Conservation (phyloP, 2,888 invertebrate genomes). For the Drosophila differens region DNA sequence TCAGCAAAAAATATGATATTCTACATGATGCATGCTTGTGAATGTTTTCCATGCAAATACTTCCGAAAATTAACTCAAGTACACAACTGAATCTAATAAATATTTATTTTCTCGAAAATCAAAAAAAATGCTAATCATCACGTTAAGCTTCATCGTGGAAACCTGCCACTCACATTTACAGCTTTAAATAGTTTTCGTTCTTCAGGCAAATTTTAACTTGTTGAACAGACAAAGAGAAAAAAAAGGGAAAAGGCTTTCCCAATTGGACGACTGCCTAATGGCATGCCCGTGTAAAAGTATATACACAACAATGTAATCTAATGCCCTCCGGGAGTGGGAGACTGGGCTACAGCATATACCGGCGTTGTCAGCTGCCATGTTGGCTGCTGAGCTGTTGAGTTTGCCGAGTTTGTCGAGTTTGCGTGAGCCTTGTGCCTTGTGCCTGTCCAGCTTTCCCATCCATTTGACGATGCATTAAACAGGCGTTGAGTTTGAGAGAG, state of each 20-base stretch:
- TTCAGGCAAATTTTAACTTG: conserved; percentile 27
- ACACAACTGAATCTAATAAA: background rate
- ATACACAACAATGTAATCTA: conserved; percentile 46
- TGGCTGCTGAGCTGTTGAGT: conserved; percentile 12
- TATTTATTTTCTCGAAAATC: background rate
- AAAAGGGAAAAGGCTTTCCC: conserved; percentile 19
- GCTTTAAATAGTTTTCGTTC: conserved; percentile 7
- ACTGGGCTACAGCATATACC: background rate
- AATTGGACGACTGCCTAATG: conserved; percentile 33
- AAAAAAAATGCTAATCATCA: background rate
- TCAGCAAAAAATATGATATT: background rate
- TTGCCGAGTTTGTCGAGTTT: conserved; percentile 8
- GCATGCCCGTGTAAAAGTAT: conserved; percentile 17
- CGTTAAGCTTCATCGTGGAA: background rate
- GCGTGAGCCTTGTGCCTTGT: conserved; percentile 19
- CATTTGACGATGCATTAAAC: conserved; percentile 54
- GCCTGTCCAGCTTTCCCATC: conserved; percentile 34
- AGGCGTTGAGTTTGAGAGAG: background rate
- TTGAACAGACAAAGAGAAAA: conserved; percentile 22
- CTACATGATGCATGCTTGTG: background rate
- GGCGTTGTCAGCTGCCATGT: conserved; percentile 29
- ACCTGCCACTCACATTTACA: background rate
- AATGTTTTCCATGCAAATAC: background rate
- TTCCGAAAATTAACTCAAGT: background rate
- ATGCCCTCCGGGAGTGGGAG: conserved; percentile 30